Base-by-base conservation (phyloP, 2,888 invertebrate species). In the Lasioglossum morio region DNA sequence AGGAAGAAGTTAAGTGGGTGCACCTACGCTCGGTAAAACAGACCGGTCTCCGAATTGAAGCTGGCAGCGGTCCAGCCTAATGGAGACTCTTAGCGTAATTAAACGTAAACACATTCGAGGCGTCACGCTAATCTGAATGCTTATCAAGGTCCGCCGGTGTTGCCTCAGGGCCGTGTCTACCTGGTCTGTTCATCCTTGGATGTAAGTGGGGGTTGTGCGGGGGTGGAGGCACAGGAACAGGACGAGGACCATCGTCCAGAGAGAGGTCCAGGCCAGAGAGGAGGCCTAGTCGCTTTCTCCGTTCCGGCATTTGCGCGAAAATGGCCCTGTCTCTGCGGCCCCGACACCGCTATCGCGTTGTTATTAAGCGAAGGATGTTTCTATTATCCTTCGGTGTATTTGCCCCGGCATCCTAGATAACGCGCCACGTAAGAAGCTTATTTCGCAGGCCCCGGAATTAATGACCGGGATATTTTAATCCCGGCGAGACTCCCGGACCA, bases 81-180 rank as follows among this genome's bases (percentile, higher is more conserved):
- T 95, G 94, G 95, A 95, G 94, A 94, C 94, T 95, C 95, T 95
- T 95, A 94, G 94, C 93, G 94, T 95, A 95, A 95, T 95, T 95
- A 95, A 95, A 95, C 94, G 94, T 95, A 95, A 95, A 95, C 94
- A 95, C 94, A 93, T 94, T 94, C 93, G 94, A 94, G 94, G 94
- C 94, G 94, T 95, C 94, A 93, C 93, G 93, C 94, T 95, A 94
- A 94, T 95, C 95, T 92, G 91, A 94, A 94, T 94, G 94, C 94
- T 94, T 94, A 95, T 94, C 94, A 94, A 93, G 93, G 93, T 93
- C 92, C 92, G 92, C 92, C 92, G 92, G 93, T 93, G 93, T 93
- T 93, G 93, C 93, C 92, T 93, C 94, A 92, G 93, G 91, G 88
- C 92, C 88, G 84, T 91, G 92, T 90, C 91, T 93, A 92, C 91